A percentile compares a stretch with the other conserved stretches of the same genome.
Evolutionary conservation across 2,797 vertebrate genomes (phyloP).

Genomic region (Esox masquinongy): DNA sequence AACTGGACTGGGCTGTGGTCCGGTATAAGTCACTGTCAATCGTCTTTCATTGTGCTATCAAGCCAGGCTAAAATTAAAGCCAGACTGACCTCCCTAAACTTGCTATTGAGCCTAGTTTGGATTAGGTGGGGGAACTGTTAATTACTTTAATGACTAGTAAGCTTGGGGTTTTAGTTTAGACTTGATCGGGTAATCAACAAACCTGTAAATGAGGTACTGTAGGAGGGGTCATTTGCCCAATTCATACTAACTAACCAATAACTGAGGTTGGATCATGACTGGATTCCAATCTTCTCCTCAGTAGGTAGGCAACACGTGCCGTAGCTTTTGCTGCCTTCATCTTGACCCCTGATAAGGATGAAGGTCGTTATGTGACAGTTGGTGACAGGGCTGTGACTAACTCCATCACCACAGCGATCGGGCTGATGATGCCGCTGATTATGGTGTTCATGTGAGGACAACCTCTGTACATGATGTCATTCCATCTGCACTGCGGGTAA

Average conservation of each 20-base stretch:
- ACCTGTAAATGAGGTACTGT: background rate
- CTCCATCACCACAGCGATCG: constrained; percentile 17
- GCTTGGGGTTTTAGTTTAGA: background rate
- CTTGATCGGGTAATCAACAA: constrained; percentile 2
- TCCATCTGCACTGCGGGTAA: background rate
- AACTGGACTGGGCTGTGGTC: background rate
- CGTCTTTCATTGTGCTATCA: background rate
- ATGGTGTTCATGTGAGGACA: constrained; percentile 38
- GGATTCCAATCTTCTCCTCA: background rate
- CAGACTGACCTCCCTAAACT: background rate
- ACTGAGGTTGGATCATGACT: background rate
- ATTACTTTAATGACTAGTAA: constrained; percentile 4
- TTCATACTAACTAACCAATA: background rate
- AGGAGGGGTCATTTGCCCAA: background rate
- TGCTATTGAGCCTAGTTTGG: background rate
- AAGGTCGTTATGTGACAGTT: constrained; percentile 35
- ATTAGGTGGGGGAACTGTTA: background rate
- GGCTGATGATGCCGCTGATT: constrained; percentile 9
- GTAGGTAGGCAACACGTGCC: background rate
- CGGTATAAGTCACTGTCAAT: background rate
- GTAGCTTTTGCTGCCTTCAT: background rate
- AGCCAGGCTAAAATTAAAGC: too few relatives aligned
- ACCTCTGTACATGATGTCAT: constrained; percentile 27
- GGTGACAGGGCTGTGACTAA: constrained; percentile 38
- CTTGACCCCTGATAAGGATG: constrained; percentile 26